Evolutionary conservation across 2,888 invertebrate species (phyloP).

Genomic region (Synergus laeviventris): DNA sequence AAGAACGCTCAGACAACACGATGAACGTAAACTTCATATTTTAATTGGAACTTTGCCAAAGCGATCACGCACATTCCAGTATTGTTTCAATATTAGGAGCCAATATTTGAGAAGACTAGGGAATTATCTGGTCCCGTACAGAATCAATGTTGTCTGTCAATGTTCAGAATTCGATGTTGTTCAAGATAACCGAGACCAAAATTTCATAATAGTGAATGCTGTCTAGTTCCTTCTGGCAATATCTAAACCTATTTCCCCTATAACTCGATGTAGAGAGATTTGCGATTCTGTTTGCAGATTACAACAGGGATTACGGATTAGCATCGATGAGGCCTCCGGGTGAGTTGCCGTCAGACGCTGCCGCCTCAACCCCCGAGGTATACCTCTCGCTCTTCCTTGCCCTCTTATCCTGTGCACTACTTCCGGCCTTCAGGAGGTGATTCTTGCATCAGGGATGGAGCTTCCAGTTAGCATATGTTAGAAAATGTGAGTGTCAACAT

Average conservation of each 20-base stretch:
- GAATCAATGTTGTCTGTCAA: too few relatives aligned
- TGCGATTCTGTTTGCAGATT: conserved; percentile 65
- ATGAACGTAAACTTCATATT: too few relatives aligned
- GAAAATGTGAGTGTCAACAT: conserved; percentile 48
- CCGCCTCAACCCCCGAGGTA: conserved; percentile 57
- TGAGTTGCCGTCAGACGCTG: conserved; percentile 59
- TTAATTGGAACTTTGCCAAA: too few relatives aligned
- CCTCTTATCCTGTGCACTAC: conserved; percentile 60
- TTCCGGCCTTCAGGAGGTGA: conserved; percentile 69
- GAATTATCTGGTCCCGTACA: too few relatives aligned
- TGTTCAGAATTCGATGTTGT: too few relatives aligned
- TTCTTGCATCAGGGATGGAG: conserved; percentile 64
- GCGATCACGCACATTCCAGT: background rate
- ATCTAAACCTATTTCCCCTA: conserved; percentile 45
- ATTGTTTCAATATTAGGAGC: too few relatives aligned
- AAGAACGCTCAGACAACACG: too few relatives aligned
- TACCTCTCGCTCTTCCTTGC: conserved; percentile 63
- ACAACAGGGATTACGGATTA: conserved; percentile 65
- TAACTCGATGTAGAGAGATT: conserved; percentile 39
- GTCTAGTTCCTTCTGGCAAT: conserved; percentile 34
- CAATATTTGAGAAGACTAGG: too few relatives aligned
- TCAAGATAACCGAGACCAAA: background rate
- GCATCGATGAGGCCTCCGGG: conserved; percentile 68
- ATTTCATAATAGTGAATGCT: background rate
- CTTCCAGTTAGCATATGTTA: conserved; percentile 71